A percentile compares a stretch with the other conserved stretches of the same genome.
Conservation (phyloP, 2,113 vertebrate genomes). For the Rhagologus leucostigma region DNA sequence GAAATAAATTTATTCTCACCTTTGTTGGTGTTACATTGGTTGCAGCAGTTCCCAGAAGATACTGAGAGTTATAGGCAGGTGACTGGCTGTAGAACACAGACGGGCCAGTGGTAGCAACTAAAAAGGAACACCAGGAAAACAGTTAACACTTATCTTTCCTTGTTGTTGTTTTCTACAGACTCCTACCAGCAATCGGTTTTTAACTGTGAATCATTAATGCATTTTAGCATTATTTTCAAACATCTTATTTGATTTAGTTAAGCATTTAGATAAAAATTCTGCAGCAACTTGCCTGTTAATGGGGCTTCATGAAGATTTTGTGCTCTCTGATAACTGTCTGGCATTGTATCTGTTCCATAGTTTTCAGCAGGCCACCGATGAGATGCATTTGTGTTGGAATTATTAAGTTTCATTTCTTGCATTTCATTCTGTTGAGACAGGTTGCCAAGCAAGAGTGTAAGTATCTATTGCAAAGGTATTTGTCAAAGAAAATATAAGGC, state of each 20-base stretch:
- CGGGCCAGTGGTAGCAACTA: slow-evolving; percentile 90
- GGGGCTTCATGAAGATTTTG: slow-evolving; percentile 89
- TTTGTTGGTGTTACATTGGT: slow-evolving; percentile 90
- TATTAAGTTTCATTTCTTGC: slow-evolving; percentile 87
- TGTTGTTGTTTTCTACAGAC: background rate
- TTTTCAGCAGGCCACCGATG: slow-evolving; percentile 83
- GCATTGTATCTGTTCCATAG: slow-evolving; percentile 81
- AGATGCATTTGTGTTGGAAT: slow-evolving; percentile 72
- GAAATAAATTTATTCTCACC: slow-evolving; percentile 68
- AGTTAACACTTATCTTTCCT: background rate
- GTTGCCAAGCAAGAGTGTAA: background rate
- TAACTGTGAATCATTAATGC: background rate
- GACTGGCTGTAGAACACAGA: slow-evolving; percentile 91
- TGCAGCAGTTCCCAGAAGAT: slow-evolving; percentile 88
- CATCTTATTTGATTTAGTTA: background rate
- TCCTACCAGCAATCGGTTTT: background rate
- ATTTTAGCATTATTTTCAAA: background rate
- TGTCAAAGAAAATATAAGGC: background rate
- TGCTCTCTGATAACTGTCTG: slow-evolving; percentile 83
- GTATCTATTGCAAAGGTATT: background rate
- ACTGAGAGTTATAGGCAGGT: slow-evolving; percentile 92
- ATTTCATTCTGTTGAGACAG: slow-evolving; percentile 86
- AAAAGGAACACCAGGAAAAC: background rate
- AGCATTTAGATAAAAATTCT: background rate
- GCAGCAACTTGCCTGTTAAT: slow-evolving; percentile 80